Evolutionary conservation across 2,113 vertebrate species (phyloP), one percentile per base, ranked within the genome.

Genomic region (Barnardius zonarius): DNA sequence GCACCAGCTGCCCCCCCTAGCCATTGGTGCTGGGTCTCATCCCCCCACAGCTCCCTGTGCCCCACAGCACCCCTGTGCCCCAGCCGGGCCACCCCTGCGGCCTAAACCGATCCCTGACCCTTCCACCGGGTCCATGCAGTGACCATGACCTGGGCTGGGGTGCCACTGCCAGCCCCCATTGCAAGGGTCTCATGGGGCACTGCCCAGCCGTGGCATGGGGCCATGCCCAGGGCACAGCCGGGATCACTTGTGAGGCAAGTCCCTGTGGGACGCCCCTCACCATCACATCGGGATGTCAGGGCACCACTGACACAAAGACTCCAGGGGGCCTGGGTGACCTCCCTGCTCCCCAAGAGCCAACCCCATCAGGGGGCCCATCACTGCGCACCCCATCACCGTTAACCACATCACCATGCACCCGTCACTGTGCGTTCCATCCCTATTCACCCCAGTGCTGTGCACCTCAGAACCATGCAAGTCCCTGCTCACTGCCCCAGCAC

Each of bases 361-460:
- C 5, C 37, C 51, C 35, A 5, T 6, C 17, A 2, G 13, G 52
- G 30, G n/a, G 0, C n/a, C 12, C 63, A 49, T 49, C 44, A 46
- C 43, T 16, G 23, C 16, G 23, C n/a, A 59, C 57, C 22, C 57
- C 57, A 23, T 27, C 31, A 5, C 33, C 2, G 6, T 59, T n/a
- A 14, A n/a, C 55, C 10, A 33, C 33, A 15, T 39, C 31, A 59
- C 33, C 19, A 4, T 10, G 57, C 22, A 15, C 22, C 13, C 49
- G 37, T 43, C 25, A 20, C 30, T 2, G 41, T 28, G 37, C 31
- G 13, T 10, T 17, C 48, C 61, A 14, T n/a, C 83, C 17, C 54
- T 1, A 0, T 2, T 30, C 2, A 19, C 37, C 61, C 73, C 67
- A 2, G 14, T 6, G 22, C 10, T 2, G 2, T 2, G 3, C 24